phyloP scores from a whole-genome alignment of 2,797 vertebrate genomes.

The Muscicapa striata region DNA sequence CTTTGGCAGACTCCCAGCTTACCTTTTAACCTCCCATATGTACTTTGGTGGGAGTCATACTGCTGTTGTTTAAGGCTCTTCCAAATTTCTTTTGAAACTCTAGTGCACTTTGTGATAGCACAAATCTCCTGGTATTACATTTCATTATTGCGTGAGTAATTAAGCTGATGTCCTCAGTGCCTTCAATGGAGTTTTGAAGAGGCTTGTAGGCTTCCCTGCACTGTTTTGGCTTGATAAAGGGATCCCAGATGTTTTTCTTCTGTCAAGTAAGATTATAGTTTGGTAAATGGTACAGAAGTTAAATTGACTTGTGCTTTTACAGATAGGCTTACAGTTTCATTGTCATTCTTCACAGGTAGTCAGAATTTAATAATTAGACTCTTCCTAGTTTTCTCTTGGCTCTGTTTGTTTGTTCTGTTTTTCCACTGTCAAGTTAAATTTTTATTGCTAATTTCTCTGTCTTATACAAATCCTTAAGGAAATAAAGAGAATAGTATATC shows the following conservation, averaged over 20 bases:
- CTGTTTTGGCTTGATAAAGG: background rate
- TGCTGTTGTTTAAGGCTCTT: constrained; percentile 29
- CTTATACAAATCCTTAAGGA: background rate
- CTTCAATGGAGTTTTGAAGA: background rate
- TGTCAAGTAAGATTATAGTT: background rate
- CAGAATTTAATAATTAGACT: background rate
- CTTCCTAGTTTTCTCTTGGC: background rate
- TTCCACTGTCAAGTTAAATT: background rate
- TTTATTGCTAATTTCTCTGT: background rate
- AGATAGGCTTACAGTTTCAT: background rate
- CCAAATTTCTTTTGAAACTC: constrained; percentile 15
- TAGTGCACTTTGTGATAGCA: background rate
- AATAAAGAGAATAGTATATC: background rate
- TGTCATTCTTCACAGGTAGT: background rate
- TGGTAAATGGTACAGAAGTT: background rate
- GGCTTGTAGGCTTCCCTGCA: background rate
- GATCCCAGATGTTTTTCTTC: background rate
- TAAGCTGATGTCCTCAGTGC: background rate
- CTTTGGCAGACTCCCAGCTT: constrained; percentile 1
- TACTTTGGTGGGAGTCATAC: background rate
- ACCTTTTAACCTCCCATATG: constrained; percentile 33
- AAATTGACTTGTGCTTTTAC: background rate
- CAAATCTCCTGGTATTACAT: background rate
- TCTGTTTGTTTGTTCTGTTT: background rate
- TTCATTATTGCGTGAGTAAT: background rate